Percentiles rank a stretch among this genome's conserved stretches.
These are phyloP conservation scores for Tokudaia tokunoshimensis DNA, from an alignment of 2,797 vertebrate species.

Conservation along the genomic window DNA sequence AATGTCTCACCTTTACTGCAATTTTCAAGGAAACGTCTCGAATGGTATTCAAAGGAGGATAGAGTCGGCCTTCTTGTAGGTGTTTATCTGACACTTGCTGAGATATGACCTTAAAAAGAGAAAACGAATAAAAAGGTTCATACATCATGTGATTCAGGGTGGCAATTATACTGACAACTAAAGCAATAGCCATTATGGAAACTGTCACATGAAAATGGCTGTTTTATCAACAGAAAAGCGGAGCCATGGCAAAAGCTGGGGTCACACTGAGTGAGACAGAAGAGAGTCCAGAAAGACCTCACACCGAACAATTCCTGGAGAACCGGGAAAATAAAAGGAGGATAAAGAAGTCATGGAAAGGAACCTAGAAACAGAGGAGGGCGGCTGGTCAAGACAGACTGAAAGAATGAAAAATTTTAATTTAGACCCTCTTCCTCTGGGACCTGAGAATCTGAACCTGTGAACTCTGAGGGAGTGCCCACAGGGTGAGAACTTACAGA, in stretches of 20 bases:
- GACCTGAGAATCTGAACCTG: too few species aligned
- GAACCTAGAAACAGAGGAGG: too few species aligned
- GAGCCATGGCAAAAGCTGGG: background rate
- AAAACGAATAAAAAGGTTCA: background rate
- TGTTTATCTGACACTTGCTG: constrained; percentile 94
- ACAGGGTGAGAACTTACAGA: too few species aligned
- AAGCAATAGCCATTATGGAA: background rate
- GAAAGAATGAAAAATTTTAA: too few species aligned
- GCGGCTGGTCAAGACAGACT: too few species aligned
- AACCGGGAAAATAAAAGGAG: background rate
- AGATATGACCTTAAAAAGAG: constrained; percentile 91
- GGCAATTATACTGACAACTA: background rate
- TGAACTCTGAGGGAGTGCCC: too few species aligned
- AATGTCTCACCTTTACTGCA: constrained; percentile 92
- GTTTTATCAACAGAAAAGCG: background rate
- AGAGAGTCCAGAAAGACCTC: background rate
- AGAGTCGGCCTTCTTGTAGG: constrained; percentile 95
- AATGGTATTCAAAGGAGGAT: constrained; percentile 95
- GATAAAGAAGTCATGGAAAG: background rate
- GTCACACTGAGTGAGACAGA: background rate
- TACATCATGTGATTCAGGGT: background rate
- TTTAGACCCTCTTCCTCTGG: too few species aligned
- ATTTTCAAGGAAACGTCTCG: constrained; percentile 94
- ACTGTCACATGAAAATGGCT: background rate
- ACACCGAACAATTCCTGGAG: background rate